Base-by-base conservation (phyloP, 2,888 invertebrate species). In the Melinaea marsaeus region DNA sequence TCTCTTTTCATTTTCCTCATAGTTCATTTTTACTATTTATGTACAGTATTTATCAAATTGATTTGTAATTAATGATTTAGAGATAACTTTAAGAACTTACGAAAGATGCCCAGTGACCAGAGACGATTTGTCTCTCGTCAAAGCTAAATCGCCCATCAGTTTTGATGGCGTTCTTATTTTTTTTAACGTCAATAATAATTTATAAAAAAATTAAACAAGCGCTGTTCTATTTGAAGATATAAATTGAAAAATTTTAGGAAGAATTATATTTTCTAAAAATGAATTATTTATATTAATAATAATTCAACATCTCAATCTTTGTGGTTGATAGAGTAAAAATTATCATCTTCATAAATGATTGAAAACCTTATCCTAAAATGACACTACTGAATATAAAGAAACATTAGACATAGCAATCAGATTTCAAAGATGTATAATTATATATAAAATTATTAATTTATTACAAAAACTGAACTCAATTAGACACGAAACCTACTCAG, bases 71-170 rank as follows among this genome's bases (percentile, higher is more conserved):
- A 46, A 46, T 11, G 13, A 3, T 46, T 3, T 46, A 46, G 3
- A 46, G 11, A 46, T n/a, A 48, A 48, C n/a, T 48, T n/a, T 13
- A 22, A 3, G 13, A 32, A 51, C 33, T 54, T 35, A 59, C 54
- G 37, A 37, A 57, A 46, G 42, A 57, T 60, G 51, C 60, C 42
- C 22, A 22, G 35, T 51, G 57, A 48, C 63, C 48, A 56, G 61
- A 42, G 61, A 61, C 47, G 37, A 37, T 51, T 59, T 59, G 48
- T 48, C 13, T 13, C 22, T 48, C 65, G 64, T 66, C 65, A 59
- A 57, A 63, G 64, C 64, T 72, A 74, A 74, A 72, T 73, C 71
- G 6, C 46, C 66, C 67, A 72, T 72, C 67, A 55, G 69, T 74
- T 74, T 71, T 70, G 71, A 72, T 70, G 68, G 63, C 69, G 47